Base-by-base conservation (phyloP, 2,113 vertebrate species). In the Clarias macrocephalus region DNA sequence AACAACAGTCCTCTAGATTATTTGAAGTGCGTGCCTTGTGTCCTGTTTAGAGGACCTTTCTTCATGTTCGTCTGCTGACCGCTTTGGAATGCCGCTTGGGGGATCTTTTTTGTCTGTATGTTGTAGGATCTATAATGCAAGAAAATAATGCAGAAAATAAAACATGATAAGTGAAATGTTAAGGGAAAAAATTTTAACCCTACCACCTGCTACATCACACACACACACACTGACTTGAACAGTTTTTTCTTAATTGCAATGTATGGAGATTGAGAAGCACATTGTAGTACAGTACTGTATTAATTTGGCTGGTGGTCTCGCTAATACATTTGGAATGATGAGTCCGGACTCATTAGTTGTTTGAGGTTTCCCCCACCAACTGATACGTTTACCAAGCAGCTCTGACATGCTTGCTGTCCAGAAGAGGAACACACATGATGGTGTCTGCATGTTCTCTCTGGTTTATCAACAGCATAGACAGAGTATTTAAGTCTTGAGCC, bases 51-150 rank as follows among this genome's bases (percentile, higher is more conserved):
- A 95, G 96, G 93, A 91, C 90, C 25, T 92, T 94, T 88, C 89
- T 92, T 90, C 90, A 91, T 88, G 91, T 90, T 84, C 63, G 94
- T 91, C 94, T 94, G 92, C 91, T 90, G 82, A 86, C 93, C 89
- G 88, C 90, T 95, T 94, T 96, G 89, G 93, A 93, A 86, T 89
- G 95, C 85, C 92, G 93, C 92, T 93, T 94, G 59, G 94, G 89
- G 92, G 94, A 97, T 89, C 96, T 95, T 96, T 97, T 98, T 92
- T 96, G 96, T 91, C 94, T 93, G 92, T 93, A 94, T 88, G 95
- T 96, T 93, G 94, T 96, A 93, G 91, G 92, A 82, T 93, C 88
- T 65, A 95, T 97, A 93, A 0, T 87, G 87, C 85, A 91, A 87
- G 85, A 63, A 87, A 48, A 84, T 13, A 65, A 30, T 33, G 19